Conservation (phyloP, 2,888 invertebrate genomes). For the Apotomis capreana region DNA sequence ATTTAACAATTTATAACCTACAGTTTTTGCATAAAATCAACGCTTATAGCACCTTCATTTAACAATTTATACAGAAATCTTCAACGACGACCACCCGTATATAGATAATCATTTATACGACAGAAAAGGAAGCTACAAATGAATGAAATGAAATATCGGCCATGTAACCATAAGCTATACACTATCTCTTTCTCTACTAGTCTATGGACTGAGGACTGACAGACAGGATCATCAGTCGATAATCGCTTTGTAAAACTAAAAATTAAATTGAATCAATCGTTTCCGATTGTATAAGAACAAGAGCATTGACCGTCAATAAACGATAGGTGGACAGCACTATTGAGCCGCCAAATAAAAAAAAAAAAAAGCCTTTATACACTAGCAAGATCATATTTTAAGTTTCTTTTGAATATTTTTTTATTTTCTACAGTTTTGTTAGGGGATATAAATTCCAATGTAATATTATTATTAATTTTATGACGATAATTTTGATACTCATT, state of each 20-base stretch:
- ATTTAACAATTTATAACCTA: constrained; percentile 83
- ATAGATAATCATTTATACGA: constrained; percentile 74
- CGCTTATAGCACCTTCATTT: constrained; percentile 83
- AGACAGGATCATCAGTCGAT: constrained; percentile 40
- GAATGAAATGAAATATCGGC: constrained; percentile 75
- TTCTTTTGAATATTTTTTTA: not conserved
- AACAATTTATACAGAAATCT: constrained; percentile 78
- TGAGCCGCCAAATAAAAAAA: not conserved
- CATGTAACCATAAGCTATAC: constrained; percentile 66
- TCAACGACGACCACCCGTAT: constrained; percentile 77
- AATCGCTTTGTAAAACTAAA: not conserved
- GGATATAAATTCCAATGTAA: not conserved
- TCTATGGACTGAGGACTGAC: constrained; percentile 39
- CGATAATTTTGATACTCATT: not conserved
- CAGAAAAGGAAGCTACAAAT: constrained; percentile 75
- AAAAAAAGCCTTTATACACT: not conserved
- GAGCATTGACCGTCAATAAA: constrained; percentile 1
- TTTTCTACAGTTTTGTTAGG: not conserved
- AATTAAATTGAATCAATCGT: not conserved
- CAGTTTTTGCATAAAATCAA: constrained; percentile 81
- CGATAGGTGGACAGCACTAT: constrained; percentile 6
- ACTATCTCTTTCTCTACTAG: constrained; percentile 41
- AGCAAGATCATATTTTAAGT: not conserved
- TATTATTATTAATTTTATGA: not conserved
- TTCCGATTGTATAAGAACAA: not conserved